phyloP scores from a whole-genome alignment of 2,113 vertebrate species.

The Platysternon megacephalum region DNA sequence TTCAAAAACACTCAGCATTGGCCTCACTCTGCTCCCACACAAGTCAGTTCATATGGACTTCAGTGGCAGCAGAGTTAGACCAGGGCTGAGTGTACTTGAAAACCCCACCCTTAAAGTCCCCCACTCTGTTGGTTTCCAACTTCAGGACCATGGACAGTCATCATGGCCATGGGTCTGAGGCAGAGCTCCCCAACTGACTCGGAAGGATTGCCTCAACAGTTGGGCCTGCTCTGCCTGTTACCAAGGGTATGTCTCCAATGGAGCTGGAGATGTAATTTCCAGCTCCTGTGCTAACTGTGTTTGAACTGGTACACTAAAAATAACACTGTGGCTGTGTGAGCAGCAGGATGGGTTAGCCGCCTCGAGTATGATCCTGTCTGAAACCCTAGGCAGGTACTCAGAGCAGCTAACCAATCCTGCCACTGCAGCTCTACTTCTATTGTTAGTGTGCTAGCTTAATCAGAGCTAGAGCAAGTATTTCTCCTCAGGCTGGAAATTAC shows the following conservation, averaged over 20 bases:
- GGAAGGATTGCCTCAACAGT: background rate
- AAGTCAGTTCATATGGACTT: background rate
- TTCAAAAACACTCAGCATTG: background rate
- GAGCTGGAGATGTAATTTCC: background rate
- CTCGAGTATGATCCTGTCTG: background rate
- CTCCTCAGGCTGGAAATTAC: background rate
- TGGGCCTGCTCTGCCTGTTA: background rate
- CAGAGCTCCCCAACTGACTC: background rate
- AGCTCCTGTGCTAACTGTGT: background rate
- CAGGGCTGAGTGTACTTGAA: background rate
- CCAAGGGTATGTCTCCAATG: background rate
- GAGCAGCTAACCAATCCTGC: background rate
- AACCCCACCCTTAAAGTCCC: background rate
- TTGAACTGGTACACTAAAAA: background rate
- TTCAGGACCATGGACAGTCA: background rate
- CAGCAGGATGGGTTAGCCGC: background rate
- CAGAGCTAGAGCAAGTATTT: background rate
- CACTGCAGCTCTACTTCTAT: background rate
- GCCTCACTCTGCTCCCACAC: background rate
- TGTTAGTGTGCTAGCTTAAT: background rate
- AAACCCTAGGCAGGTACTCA: background rate
- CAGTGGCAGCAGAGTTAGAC: background rate
- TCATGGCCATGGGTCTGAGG: background rate
- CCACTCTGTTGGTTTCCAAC: background rate
- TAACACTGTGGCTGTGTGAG: background rate